Conservation (phyloP, 2,797 vertebrate species). For the Hyperoplus immaculatus region DNA sequence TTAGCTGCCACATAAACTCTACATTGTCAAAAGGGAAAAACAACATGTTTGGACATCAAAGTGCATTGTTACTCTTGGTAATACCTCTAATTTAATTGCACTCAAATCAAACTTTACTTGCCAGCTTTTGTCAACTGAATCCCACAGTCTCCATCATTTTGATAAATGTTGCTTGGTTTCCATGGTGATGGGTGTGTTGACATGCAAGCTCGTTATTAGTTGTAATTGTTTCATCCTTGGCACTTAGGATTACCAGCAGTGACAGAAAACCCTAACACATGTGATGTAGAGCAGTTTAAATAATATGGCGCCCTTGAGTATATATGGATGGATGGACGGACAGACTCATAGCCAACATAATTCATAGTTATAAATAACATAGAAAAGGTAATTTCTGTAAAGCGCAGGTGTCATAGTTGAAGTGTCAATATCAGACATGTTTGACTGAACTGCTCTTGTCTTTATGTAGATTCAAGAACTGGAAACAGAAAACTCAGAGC, state of each 20-base stretch:
- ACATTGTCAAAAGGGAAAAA: not conserved
- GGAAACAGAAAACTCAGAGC: conserved; percentile 95
- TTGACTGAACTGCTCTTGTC: not conserved
- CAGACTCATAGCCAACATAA: not conserved
- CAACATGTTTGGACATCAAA: not conserved
- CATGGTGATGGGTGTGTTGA: not conserved
- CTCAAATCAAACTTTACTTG: not conserved
- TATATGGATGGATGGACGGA: not conserved
- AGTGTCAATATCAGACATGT: not conserved
- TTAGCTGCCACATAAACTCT: not conserved
- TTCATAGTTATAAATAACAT: not conserved
- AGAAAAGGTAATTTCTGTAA: not conserved
- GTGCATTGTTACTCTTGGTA: not conserved
- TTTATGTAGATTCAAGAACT: conserved; percentile 95
- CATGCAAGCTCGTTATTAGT: not conserved
- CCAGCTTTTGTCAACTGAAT: not conserved
- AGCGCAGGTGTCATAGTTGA: not conserved
- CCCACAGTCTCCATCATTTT: not conserved
- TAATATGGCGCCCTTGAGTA: not conserved
- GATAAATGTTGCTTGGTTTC: not conserved
- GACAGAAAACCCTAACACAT: not conserved
- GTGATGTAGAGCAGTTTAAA: not conserved
- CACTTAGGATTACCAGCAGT: not conserved
- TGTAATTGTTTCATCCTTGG: not conserved
- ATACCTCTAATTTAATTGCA: not conserved